Conservation (phyloP, 2,888 invertebrate genomes). For the Tachina lurida region DNA sequence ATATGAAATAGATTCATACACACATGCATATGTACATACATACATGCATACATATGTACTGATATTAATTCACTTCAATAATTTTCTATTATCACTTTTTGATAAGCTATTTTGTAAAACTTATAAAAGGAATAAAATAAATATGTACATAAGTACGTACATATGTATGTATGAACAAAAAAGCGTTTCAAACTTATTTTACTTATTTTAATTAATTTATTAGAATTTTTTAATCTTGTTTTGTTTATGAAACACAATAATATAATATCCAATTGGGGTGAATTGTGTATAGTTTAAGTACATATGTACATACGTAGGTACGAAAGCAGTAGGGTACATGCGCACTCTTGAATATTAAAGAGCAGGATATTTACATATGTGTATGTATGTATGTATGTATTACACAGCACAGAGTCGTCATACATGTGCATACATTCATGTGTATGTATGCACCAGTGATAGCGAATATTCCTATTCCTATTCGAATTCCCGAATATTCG, state of each 20-base stretch:
- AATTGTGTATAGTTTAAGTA: slow-evolving; percentile 24
- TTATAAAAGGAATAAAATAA: too few relatives aligned
- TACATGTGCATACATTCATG: neutral
- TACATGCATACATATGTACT: neutral
- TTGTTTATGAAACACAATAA: slow-evolving; percentile 56
- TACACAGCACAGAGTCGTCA: neutral
- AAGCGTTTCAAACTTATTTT: neutral
- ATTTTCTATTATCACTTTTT: neutral
- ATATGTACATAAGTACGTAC: neutral
- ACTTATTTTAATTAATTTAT: neutral
- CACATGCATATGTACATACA: neutral
- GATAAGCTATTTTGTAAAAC: too few relatives aligned
- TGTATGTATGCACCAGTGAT: neutral
- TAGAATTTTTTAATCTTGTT: slow-evolving; percentile 43
- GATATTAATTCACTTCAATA: neutral
- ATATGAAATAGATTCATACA: neutral
- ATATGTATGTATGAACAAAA: neutral
- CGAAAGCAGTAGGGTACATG: slow-evolving; percentile 31
- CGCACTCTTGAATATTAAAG: slow-evolving; percentile 37
- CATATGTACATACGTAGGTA: neutral
- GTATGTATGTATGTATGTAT: neutral
- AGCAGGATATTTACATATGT: slow-evolving; percentile 29
- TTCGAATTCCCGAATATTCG: too few relatives aligned
- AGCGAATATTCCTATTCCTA: too few relatives aligned
- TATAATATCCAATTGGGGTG: slow-evolving; percentile 54